Evolutionary conservation across 92 coral and sea anemone species (phyloP), one percentile per base, ranked within the genome.

Genomic region (Phymanthus crucifer): DNA sequence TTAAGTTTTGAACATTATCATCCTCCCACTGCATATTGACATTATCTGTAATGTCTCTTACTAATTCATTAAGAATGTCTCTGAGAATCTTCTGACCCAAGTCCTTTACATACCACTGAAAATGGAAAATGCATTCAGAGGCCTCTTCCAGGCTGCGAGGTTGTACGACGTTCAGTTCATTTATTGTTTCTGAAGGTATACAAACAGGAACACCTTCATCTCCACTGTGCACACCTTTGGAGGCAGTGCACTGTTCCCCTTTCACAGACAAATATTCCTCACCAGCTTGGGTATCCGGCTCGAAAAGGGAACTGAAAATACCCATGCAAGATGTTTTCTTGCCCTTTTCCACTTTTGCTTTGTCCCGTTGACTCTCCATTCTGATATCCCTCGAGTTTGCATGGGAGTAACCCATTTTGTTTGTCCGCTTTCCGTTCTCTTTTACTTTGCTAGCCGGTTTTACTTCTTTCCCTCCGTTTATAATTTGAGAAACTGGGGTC

Each of bases 391-490:
- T 43, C 12, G n/a, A n/a, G n/a, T n/a, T n/a, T n/a, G n/a, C n/a
- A n/a, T n/a, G n/a, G n/a, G n/a, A n/a, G n/a, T n/a, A n/a, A n/a
- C 47, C 47, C 47, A 43, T 43, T 43, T 1, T 43, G 18, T 13
- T 52, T 5, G 61, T 52, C 61, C 14, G 14, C 61, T 18, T 52
- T 52, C 23, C 4, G 6, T 8, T 23, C 33, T 61, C 64, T 54
- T 23, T 18, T 9, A 1, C 54, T 48, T n/a, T 77, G 33, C 38
- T 58, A 52, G 29, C 52, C 36, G 1, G 27, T 0, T 32, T 19
- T 13, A 37, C 54, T 70, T 90, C 94, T 19, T 29, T 75, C 27
- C 87, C 89, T 3, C 1, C 14, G 17, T 77, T 71, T 17, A 81
- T 64, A 3, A 5, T 0, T 12, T 38, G 3, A 16, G 6, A n/a